A percentile compares a stretch with the other conserved stretches of the same genome.
Conservation (phyloP, 2,888 invertebrate species). For the Nezara viridula region DNA sequence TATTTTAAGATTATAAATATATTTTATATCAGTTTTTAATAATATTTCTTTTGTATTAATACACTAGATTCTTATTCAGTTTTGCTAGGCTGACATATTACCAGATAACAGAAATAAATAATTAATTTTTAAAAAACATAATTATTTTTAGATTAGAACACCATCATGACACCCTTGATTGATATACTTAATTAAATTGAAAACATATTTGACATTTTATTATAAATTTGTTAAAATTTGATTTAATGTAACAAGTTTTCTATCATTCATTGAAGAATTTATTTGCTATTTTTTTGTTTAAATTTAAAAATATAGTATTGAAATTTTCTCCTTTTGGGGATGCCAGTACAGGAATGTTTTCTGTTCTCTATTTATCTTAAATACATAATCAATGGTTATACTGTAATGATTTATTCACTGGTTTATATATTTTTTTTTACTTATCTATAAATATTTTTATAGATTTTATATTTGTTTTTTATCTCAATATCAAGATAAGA, state of each 20-base stretch:
- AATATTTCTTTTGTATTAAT: background rate
- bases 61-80: background rate
- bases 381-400: background rate
- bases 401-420: background rate
- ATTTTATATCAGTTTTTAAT: background rate
- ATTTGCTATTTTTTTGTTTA: background rate
- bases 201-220: background rate
- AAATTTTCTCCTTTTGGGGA: background rate
- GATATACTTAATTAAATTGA: background rate
- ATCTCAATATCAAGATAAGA: background rate
- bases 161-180: background rate
- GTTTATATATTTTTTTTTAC: background rate
- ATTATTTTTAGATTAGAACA: background rate
- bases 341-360: background rate
- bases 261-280: background rate
- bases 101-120: background rate
- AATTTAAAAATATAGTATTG: background rate
- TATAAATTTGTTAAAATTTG: background rate
- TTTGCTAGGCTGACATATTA: background rate
- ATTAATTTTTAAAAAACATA: background rate
- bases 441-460: background rate
- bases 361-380: background rate
- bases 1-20: background rate
- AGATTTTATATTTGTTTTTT: background rate
- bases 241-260: background rate